A percentile compares a stretch with the other conserved stretches of the same genome.
These are phyloP conservation scores for Pachliopta kotzebuea DNA, from an alignment of 2,888 invertebrate species.

Conservation along the genomic window DNA sequence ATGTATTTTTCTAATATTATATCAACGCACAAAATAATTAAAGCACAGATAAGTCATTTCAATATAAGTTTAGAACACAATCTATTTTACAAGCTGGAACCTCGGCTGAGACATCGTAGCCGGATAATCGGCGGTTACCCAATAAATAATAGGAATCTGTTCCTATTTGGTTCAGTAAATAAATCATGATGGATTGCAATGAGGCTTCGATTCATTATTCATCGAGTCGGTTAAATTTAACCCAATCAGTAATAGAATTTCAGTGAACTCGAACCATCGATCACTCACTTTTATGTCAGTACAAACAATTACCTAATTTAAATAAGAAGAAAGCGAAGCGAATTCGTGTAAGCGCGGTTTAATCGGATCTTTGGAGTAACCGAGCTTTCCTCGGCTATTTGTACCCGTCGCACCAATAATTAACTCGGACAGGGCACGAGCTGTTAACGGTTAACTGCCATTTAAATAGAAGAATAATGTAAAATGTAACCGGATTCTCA, in stretches of 20 bases:
- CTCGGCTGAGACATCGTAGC: constrained; percentile 7
- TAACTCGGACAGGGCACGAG: constrained; percentile 57
- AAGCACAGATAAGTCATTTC: no score
- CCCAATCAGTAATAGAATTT: constrained; percentile 29
- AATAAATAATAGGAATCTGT: constrained; percentile 25
- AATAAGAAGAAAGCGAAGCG: constrained; percentile 70
- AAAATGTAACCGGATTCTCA: constrained; percentile 53
- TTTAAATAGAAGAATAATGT: constrained; percentile 66
- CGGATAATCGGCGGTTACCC: constrained; percentile 24
- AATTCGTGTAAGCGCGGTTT: constrained; percentile 68
- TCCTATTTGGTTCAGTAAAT: constrained; percentile 22
- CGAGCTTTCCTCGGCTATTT: constrained; percentile 66
- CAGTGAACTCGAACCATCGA: constrained; percentile 24
- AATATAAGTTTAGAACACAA: not conserved
- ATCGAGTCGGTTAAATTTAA: constrained; percentile 24
- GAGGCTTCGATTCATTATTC: constrained; percentile 27
- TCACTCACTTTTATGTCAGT: constrained; percentile 30
- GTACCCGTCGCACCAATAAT: constrained; percentile 70
- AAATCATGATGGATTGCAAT: constrained; percentile 30
- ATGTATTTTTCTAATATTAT: no score
- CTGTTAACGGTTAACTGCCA: constrained; percentile 63
- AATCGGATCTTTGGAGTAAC: constrained; percentile 64
- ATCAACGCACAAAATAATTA: no score
- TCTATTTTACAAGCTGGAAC: not conserved
- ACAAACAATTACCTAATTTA: constrained; percentile 70